Percentiles rank a stretch among this genome's conserved stretches.
Evolutionary conservation across 2,113 vertebrate genomes (phyloP).

Genomic region (Calypte anna): DNA sequence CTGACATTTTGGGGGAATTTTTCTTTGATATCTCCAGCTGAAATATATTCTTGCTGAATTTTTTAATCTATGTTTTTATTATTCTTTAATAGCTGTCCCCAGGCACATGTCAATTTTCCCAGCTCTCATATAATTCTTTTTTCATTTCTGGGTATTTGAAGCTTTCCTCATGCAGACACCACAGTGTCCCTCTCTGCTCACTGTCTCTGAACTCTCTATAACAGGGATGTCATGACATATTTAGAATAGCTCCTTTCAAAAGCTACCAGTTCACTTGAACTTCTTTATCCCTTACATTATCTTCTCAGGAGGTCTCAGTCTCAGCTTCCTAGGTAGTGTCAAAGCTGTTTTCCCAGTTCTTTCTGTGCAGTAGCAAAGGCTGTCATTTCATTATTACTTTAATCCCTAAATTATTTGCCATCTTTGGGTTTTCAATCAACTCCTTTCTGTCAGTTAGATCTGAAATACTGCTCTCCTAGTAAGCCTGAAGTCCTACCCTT

Average conservation of each 20-base stretch:
- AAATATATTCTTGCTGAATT: background rate
- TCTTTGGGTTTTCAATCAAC: background rate
- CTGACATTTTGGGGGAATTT: background rate
- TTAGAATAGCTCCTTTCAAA: background rate
- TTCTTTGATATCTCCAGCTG: background rate
- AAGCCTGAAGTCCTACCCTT: background rate
- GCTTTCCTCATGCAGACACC: background rate
- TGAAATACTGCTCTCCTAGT: background rate
- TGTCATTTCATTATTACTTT: background rate
- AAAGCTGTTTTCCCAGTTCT: background rate
- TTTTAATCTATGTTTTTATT: background rate
- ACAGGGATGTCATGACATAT: background rate
- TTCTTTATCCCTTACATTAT: background rate
- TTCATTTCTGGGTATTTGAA: background rate
- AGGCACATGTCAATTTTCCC: background rate
- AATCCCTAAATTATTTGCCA: background rate
- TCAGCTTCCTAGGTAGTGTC: background rate
- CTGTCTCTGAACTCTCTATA: background rate
- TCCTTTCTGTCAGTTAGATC: background rate
- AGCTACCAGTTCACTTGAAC: background rate
- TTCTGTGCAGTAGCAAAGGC: background rate
- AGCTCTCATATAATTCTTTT: background rate
- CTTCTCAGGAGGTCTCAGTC: background rate
- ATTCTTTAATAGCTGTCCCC: background rate
- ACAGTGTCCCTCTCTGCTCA: background rate